Evolutionary conservation across 2,113 vertebrate species (phyloP).

Genomic region (Sapajus apella): DNA sequence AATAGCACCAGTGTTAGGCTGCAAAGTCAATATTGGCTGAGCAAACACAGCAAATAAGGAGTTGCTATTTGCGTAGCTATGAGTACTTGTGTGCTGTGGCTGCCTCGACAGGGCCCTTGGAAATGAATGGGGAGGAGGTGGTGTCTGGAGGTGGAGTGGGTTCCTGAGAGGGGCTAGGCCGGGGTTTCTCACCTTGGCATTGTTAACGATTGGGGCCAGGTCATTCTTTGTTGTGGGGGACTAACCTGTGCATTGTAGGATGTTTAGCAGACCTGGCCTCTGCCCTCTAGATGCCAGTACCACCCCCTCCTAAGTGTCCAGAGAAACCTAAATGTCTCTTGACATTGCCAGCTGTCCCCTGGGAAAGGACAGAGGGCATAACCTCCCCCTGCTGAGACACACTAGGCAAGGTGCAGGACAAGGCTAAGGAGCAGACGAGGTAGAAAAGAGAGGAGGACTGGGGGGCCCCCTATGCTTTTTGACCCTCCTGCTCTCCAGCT

Average conservation of each 20-base stretch:
- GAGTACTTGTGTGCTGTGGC: slow-evolving; percentile 84
- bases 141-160: slow-evolving; percentile 32
- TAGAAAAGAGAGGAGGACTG: not conserved
- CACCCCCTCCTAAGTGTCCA: not conserved
- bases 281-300: not conserved
- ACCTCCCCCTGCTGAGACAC: not conserved
- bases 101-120: slow-evolving; percentile 75
- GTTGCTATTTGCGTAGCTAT: slow-evolving; percentile 93
- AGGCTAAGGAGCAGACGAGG: not conserved
- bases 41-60: slow-evolving; percentile 91
- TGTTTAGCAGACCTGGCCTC: not conserved
- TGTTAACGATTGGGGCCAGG: not conserved
- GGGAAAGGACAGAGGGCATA: not conserved
- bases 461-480: not conserved
- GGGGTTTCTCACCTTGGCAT: not conserved
- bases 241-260: rapidly evolving
- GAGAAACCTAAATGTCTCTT: not conserved
- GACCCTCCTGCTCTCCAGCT: not conserved
- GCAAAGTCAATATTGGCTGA: slow-evolving; percentile 95
- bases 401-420: not conserved
- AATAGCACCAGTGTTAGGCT: slow-evolving; percentile 90
- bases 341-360: not conserved
- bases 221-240: not conserved
- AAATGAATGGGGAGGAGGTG: slow-evolving; percentile 54
- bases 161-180: not conserved